Evolutionary conservation across 2,888 invertebrate genomes (phyloP), one percentile per base, ranked within the genome.

Genomic region (Laspeyria flexula): DNA sequence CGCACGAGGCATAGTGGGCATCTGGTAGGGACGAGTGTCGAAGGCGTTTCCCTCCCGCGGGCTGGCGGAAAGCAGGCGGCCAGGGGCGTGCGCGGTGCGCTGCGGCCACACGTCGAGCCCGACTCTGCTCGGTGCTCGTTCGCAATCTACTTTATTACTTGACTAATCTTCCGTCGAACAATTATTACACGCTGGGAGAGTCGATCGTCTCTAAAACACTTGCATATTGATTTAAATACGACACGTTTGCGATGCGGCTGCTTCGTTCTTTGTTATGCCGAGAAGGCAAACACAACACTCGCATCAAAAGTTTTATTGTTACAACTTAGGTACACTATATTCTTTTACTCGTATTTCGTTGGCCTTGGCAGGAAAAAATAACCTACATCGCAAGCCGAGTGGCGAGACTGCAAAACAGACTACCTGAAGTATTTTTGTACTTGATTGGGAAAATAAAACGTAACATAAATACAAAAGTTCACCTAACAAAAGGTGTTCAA

Each of bases 11-110:
- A 86, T 83, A 75, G 76, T 79, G 78, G 77, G 81, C 81, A 83
- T 84, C 81, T 85, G 83, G 75, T 75, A 75, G 75, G 74, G 59
- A 61, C 60, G 60, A 60, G 49, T 65, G 65, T 74, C 72, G 85
- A 86, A 90, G 91, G 89, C 90, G 90, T 87, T 87, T 86, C 87
- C 86, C 85, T 86, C 88, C 87, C 88, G 89, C 88, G 81, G 76
- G 76, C 79, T 76, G 78, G 78, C 60, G 70, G 71, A 71, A 75
- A 65, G 74, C 85, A 80, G 83, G 81, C 83, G 79, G 82, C 77
- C 82, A 75, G 81, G 83, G 83, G 85, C 86, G 85, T 88, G 88
- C 86, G 88, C 88, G 71, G 77, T 80, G 71, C 78, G 82, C 45
- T 62, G 40, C 83, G 65, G 74, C 68, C 86, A 82, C 90, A 87